These are phyloP conservation scores for Meteorus colon DNA, from an alignment of 2,888 invertebrate species.

Conservation along the genomic window DNA sequence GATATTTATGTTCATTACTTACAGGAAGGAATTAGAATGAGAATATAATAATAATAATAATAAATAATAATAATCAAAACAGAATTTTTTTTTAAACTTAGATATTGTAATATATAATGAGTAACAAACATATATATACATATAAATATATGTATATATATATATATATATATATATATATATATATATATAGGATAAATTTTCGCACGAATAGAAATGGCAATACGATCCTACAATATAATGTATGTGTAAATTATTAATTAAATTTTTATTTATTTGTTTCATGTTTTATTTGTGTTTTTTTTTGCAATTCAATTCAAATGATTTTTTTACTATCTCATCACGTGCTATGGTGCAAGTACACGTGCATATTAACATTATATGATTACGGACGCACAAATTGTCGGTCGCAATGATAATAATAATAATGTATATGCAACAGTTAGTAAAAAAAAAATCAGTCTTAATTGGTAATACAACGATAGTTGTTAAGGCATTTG, in stretches of 20 bases:
- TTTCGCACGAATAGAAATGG: not conserved
- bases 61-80: not conserved
- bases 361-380: constrained; percentile 33
- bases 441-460: constrained; percentile 58
- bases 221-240: constrained; percentile 5
- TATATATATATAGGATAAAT: not conserved
- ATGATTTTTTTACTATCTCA: constrained; percentile 1
- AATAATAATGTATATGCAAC: constrained; percentile 36
- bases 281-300: not conserved
- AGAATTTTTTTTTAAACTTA: constrained; percentile 22
- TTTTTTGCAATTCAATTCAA: constrained; percentile 2
- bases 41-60: no score
- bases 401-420: constrained; percentile 37
- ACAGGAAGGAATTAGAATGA: not conserved
- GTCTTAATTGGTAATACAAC: constrained; percentile 68
- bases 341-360: constrained; percentile 20
- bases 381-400: constrained; percentile 32
- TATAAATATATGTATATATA: not conserved
- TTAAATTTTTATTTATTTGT: not conserved
- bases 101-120: constrained; percentile 42
- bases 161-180: constrained; percentile 40
- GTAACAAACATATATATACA: constrained; percentile 38
- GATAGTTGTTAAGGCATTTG: constrained; percentile 60
- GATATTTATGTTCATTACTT: not conserved
- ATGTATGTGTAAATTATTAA: constrained; percentile 1